Percentiles rank a stretch among this genome's conserved stretches.
These are phyloP conservation scores for Pomacea canaliculata DNA, from an alignment of 2,888 invertebrate genomes.

Conservation along the genomic window DNA sequence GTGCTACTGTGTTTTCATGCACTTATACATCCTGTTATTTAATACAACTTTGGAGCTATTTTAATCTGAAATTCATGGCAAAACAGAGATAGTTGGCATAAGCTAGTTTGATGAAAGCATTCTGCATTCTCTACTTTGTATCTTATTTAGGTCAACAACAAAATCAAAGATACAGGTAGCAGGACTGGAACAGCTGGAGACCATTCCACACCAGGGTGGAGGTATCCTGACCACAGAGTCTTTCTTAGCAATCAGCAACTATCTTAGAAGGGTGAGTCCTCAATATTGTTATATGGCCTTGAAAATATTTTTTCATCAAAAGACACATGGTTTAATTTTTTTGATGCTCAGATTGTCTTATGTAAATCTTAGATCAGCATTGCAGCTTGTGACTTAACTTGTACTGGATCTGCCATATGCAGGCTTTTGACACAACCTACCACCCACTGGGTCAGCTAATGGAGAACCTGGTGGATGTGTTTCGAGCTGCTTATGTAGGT, in stretches of 20 bases:
- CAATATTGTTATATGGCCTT: background rate
- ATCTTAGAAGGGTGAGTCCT: constrained; percentile 76
- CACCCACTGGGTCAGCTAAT: constrained; percentile 83
- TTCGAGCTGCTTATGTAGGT: constrained; percentile 85
- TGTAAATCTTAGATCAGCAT: too few species aligned
- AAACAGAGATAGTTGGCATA: too few species aligned
- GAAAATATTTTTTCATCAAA: background rate
- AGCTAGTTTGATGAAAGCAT: too few species aligned
- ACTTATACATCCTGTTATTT: too few species aligned
- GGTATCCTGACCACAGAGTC: constrained; percentile 74
- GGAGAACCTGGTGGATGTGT: constrained; percentile 81
- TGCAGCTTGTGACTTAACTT: too few species aligned
- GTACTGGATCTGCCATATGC: background rate
- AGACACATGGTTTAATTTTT: too few species aligned
- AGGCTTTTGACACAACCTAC: constrained; percentile 76
- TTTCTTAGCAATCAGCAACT: constrained; percentile 77
- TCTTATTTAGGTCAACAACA: constrained; percentile 30
- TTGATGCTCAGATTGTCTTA: too few species aligned
- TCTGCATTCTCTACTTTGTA: too few species aligned
- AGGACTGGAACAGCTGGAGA: constrained; percentile 76
- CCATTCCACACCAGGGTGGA: constrained; percentile 78
- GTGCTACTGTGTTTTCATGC: too few species aligned
- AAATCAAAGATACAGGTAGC: constrained; percentile 29
- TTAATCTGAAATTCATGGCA: too few species aligned
- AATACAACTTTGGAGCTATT: too few species aligned